These are phyloP conservation scores for Anser brachyrhynchus DNA, from an alignment of 2,113 vertebrate genomes.

Conservation along the genomic window DNA sequence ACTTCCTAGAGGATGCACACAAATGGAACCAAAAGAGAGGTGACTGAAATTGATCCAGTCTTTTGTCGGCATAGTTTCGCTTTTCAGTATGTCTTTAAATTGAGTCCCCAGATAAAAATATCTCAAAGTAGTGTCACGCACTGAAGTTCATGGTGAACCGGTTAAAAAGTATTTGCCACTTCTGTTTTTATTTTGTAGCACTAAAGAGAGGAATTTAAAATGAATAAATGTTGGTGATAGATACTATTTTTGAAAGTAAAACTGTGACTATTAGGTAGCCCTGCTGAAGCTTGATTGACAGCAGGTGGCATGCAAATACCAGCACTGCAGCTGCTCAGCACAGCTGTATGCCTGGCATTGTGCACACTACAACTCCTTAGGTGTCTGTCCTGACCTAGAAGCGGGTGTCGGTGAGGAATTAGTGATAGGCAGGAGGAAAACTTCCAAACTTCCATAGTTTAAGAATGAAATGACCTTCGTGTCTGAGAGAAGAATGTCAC, in stretches of 20 bases:
- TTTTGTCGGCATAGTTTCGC: background rate
- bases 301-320: background rate
- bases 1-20: constrained; percentile 80
- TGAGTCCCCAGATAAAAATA: background rate
- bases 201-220: background rate
- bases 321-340: background rate
- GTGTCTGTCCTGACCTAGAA: background rate
- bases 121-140: background rate
- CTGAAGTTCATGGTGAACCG: background rate
- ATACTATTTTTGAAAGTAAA: background rate
- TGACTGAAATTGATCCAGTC: background rate
- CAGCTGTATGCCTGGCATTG: rapidly evolving
- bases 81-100: background rate
- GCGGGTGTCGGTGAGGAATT: background rate
- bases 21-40: constrained; percentile 84
- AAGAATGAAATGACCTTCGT: background rate
- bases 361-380: background rate
- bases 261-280: background rate
- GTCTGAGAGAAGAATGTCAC: background rate
- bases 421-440: background rate
- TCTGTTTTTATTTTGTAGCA: background rate
- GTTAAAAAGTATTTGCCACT: background rate
- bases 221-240: background rate
- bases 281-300: background rate
- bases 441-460: background rate